Conservation (phyloP, 2,797 vertebrate genomes). For the Monodelphis domestica region DNA sequence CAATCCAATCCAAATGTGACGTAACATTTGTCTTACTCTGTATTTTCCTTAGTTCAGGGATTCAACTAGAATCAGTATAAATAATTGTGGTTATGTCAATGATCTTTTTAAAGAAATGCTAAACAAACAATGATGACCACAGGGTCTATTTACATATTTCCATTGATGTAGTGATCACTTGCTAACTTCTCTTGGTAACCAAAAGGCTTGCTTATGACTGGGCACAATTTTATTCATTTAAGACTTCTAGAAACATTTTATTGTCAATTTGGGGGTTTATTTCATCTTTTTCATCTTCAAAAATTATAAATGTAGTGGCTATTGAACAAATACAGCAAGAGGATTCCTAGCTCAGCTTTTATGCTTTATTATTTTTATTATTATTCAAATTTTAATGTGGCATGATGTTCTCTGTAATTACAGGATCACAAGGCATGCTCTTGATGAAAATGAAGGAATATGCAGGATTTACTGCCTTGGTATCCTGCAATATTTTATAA, state of each 20-base stretch:
- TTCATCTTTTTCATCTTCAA: slow-evolving; percentile 13
- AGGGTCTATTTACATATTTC: neutral
- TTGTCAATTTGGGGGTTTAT: slow-evolving; percentile 36
- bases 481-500: slow-evolving; percentile 12
- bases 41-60: neutral
- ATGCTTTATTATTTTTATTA: slow-evolving; percentile 35
- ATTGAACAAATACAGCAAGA: slow-evolving; percentile 22
- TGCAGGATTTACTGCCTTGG: neutral
- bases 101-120: slow-evolving; percentile 27
- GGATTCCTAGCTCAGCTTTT: slow-evolving; percentile 14
- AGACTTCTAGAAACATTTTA: neutral
- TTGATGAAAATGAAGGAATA: slow-evolving; percentile 16
- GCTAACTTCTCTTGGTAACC: neutral
- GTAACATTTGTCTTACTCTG: neutral
- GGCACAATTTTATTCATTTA: slow-evolving; percentile 6
- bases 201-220: neutral
- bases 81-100: neutral
- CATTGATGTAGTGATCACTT: neutral
- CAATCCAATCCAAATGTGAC: neutral
- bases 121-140: neutral
- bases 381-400: neutral
- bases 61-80: neutral
- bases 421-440: neutral
- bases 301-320: neutral
- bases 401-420: slow-evolving; percentile 10